Evolutionary conservation across 2,113 vertebrate genomes (phyloP), one percentile per base, ranked within the genome.

Genomic region (Pantherophis guttatus): DNA sequence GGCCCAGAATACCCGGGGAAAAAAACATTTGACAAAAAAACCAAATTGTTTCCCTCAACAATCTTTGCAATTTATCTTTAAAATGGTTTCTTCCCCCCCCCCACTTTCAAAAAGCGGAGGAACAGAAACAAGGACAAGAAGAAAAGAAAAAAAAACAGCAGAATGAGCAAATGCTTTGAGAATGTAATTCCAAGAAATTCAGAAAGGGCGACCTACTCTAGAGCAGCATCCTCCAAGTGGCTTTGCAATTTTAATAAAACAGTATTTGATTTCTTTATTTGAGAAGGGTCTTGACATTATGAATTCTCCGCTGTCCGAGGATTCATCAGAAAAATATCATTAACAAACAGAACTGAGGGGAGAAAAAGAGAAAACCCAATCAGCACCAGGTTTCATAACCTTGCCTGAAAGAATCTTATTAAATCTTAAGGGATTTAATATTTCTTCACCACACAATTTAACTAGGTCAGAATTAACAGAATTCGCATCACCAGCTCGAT

Each of bases 261-360:
- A 44, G 92, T 94, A 55, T 89, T 93, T 93, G 57, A 59, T 91
- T 94, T 94, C 70, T 57, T 93, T 57, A 87, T 86, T 33, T 33
- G 19, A 52, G 26, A 88, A 95, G 94, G 26, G 57, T 89, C 91
- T 55, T n/a, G 29, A 65, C 11, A 12, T 91, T n/a, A 53, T 8
- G 48, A n/a, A 8, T 33, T 50, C 11, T 65, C 93, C 90, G 21
- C 92, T 1, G 19, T 57, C 10, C 19, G 91, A 12, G 0, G 62
- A 33, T 33, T 90, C 94, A 94, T 26, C 86, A 90, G 81, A 85
- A 48, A 90, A 89, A n/a, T 5, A 88, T 50, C 1, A 0, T 91
- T 8, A 8, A 70, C 70, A 90, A 96, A 94, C 0, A 26, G 29
- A 92, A 53, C 11, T 15, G 59, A 88, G 26, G 24, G 24, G 8